Evolutionary conservation across 2,113 vertebrate genomes (phyloP).

Genomic region (Chauna torquata): DNA sequence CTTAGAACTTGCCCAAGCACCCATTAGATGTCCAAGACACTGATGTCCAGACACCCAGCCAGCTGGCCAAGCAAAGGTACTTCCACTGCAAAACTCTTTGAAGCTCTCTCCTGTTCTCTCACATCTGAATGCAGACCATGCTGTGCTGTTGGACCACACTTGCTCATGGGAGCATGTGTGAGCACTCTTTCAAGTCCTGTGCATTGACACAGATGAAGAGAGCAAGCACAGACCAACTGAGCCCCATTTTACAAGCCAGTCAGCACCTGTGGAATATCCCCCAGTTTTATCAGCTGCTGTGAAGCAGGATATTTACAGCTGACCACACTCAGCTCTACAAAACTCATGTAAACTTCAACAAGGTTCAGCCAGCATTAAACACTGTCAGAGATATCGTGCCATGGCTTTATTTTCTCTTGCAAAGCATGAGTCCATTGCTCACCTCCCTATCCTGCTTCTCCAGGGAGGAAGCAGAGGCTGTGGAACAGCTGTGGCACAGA

Average conservation of each 20-base stretch:
- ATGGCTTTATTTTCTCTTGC: not conserved
- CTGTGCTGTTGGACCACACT: not conserved
- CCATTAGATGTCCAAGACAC: not conserved
- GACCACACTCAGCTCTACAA: not conserved
- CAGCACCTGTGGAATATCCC: not conserved
- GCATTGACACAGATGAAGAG: not conserved
- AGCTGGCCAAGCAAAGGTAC: not conserved
- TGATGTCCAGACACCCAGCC: no score
- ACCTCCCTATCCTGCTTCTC: not conserved
- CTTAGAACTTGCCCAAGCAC: not conserved
- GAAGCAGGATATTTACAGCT: not conserved
- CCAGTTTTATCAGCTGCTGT: not conserved
- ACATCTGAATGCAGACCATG: accelerated
- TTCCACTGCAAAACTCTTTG: not conserved
- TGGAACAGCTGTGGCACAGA: not conserved
- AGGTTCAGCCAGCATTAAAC: not conserved
- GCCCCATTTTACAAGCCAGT: no score
- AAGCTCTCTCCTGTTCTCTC: not conserved
- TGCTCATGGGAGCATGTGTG: not conserved
- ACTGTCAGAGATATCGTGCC: not conserved
- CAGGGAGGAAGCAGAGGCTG: not conserved
- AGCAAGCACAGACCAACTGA: not conserved
- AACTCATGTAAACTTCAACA: not conserved
- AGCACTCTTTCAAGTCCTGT: not conserved
- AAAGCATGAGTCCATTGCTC: accelerated